These are phyloP conservation scores for Eristalinus aeneus DNA, from an alignment of 2,888 invertebrate genomes.

Conservation along the genomic window DNA sequence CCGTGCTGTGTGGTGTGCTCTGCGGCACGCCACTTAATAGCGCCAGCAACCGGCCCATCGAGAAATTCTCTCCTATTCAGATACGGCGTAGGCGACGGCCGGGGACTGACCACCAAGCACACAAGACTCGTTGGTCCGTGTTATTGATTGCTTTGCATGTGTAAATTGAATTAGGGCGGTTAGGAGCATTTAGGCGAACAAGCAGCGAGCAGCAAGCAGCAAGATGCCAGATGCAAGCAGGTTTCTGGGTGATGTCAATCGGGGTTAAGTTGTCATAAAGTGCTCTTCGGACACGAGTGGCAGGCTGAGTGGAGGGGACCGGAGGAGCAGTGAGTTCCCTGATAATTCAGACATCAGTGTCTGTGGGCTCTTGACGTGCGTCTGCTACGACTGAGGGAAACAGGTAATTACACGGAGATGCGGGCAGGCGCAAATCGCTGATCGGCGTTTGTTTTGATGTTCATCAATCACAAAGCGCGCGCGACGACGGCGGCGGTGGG, in stretches of 20 bases:
- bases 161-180: constrained; percentile 60
- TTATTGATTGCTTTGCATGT: constrained; percentile 59
- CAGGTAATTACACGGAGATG: constrained; percentile 5
- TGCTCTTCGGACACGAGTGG: neutral
- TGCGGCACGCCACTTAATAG: neutral
- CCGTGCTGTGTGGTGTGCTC: neutral
- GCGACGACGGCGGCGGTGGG: neutral
- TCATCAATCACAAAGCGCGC: constrained; percentile 27
- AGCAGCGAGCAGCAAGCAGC: neutral
- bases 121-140: neutral
- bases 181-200: constrained; percentile 15
- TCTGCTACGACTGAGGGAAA: neutral
- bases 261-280: constrained; percentile 34
- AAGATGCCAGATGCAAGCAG: neutral
- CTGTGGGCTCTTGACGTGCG: neutral
- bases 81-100: neutral
- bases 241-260: constrained; percentile 39
- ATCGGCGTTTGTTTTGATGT: constrained; percentile 31
- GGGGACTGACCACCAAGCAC: neutral
- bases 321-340: neutral
- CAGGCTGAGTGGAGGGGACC: too few relatives aligned
- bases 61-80: constrained; percentile 22
- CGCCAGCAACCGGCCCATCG: neutral
- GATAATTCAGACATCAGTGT: neutral
- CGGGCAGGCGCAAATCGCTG: too few relatives aligned